These are phyloP conservation scores for Eupeodes corollae DNA, from an alignment of 1,140 invertebrate species.

Conservation along the genomic window DNA sequence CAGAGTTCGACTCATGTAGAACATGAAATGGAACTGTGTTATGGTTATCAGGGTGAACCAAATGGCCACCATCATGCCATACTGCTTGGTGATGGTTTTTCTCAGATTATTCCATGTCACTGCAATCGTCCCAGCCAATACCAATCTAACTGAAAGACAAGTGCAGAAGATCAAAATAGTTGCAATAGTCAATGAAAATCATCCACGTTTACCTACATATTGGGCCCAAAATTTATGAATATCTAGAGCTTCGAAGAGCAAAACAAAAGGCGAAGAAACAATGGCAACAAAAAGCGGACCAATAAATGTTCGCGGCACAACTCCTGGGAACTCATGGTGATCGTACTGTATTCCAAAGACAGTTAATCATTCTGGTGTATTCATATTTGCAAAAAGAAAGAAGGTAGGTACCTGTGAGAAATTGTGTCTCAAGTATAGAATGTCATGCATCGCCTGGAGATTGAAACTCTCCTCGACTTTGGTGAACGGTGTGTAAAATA, in stretches of 20 bases:
- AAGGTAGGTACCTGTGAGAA: constrained; percentile 59
- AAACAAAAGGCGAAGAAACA: constrained; percentile 65
- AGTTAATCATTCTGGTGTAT: not conserved
- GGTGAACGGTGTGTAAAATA: constrained; percentile 86
- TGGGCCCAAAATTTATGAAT: constrained; percentile 82
- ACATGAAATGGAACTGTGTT: constrained; percentile 96
- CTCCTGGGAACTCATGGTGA: constrained; percentile 95
- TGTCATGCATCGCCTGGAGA: constrained; percentile 94
- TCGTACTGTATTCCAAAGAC: constrained; percentile 72
- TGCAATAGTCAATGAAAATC: not conserved
- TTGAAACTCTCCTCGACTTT: constrained; percentile 99
- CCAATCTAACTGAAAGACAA: constrained; percentile 63
- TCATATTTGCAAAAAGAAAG: not conserved
- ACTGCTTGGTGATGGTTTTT: constrained; percentile 57
- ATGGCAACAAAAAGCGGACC: constrained; percentile 79
- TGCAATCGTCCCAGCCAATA: constrained; percentile 65
- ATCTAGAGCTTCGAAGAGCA: constrained; percentile 53
- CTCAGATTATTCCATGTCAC: constrained; percentile 60
- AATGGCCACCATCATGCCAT: constrained; percentile 62
- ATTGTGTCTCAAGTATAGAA: constrained; percentile 78
- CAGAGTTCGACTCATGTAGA: constrained; percentile 85
- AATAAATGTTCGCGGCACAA: constrained; percentile 92
- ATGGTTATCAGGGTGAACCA: constrained; percentile 79
- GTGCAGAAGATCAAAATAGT: not conserved
- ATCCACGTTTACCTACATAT: constrained; percentile 67